Evolutionary conservation across 2,888 invertebrate genomes (phyloP).

Genomic region (Leucophenga maculata): DNA sequence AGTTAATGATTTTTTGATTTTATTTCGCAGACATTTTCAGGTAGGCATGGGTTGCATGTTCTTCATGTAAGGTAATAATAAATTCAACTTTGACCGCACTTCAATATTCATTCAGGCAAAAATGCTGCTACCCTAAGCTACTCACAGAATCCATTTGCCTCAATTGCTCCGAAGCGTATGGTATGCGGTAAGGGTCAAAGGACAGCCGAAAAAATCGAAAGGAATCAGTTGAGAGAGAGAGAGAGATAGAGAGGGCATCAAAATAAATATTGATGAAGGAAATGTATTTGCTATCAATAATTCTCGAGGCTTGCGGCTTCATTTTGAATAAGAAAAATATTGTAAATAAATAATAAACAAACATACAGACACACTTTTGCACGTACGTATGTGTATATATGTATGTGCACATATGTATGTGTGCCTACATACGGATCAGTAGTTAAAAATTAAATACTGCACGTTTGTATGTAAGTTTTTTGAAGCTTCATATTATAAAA

Average conservation of each 20-base stretch:
- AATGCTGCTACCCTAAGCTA: background rate
- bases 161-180: too few relatives aligned
- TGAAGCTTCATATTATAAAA: too few relatives aligned
- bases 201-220: background rate
- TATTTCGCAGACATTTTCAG: slow-evolving; percentile 25
- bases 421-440: too few relatives aligned
- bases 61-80: slow-evolving; percentile 44
- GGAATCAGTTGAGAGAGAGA: background rate
- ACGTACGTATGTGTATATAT: background rate
- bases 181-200: background rate
- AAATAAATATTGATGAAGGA: background rate
- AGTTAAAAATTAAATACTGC: too few relatives aligned
- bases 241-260: too few relatives aligned
- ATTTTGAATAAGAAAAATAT: slow-evolving; percentile 65
- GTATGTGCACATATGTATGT: too few relatives aligned
- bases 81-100: slow-evolving; percentile 55
- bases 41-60: too few relatives aligned
- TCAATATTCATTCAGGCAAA: slow-evolving; percentile 16
- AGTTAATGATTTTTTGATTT: slow-evolving; percentile 11
- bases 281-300: slow-evolving; percentile 56
- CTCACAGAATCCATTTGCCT: background rate
- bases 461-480: background rate
- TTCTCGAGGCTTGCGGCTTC: slow-evolving; percentile 58
- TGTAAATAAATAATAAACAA: slow-evolving; percentile 61
- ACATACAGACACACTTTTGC: background rate